Base-by-base conservation (phyloP, 2,888 invertebrate genomes). In the Mesorhabditis spiculigera region DNA sequence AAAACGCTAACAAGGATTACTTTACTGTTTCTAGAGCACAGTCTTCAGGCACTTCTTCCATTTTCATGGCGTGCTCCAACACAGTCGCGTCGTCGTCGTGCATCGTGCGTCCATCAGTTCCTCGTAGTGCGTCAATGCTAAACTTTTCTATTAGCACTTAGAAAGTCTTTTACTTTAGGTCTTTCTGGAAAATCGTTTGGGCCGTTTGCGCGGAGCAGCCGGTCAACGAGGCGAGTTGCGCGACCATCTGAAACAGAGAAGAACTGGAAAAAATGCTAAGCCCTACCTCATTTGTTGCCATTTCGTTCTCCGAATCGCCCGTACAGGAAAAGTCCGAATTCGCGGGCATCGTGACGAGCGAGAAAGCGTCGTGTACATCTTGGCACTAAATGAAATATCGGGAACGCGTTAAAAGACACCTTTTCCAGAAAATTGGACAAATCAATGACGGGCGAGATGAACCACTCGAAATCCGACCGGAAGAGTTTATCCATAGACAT, bases 391-490 rank as follows among this genome's bases (percentile, higher is more conserved):
- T 13, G n/a, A 50, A 13, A 13, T 50, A 50, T 13, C n/a, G n/a
- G 8, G 58, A n/a, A 50, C n/a, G 58, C 8, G 58, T 13, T 50
- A 10, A 50, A n/a, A 50, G 10, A 13, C 3, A 72, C 73, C 45
- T 67, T 69, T 42, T 75, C 75, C 43, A 70, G 66, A 45, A 74
- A 74, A 5, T 63, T 45, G 42, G 45, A 44, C 6, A 79, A 44
- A 44, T 73, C 43, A 4, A 78, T 44, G 41, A 77, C 65, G 6
- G 75, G 75, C 4, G 79, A 78, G 43, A 72, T 63, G 66, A 69
- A 78, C 78, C 76, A 78, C 65, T 74, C 74, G 4, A 71, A 69
- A 66, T 78, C 79, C 8, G 79, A 66, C 13, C 73, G 65, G 62
- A 77, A 71, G 68, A 68, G 73, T 44, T 71, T n/a, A 69, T 78